These are phyloP conservation scores for Acrobasis consociella DNA, from an alignment of 2,888 invertebrate species.

Conservation along the genomic window DNA sequence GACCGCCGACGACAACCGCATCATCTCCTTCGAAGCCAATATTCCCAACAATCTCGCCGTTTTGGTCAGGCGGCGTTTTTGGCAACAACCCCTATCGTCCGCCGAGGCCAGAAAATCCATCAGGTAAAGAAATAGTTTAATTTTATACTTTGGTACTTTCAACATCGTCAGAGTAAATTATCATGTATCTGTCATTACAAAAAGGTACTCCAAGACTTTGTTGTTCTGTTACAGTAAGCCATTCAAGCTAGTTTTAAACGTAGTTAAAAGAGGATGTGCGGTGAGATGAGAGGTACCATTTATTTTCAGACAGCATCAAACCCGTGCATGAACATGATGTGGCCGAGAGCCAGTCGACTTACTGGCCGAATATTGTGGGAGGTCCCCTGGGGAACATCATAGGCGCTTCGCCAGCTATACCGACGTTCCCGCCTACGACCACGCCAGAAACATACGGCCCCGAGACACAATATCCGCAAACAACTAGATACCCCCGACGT, in stretches of 20 bases:
- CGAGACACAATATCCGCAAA: constrained; percentile 15
- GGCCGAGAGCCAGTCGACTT: constrained; percentile 46
- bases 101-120: constrained; percentile 53
- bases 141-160: too few species aligned
- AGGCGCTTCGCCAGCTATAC: constrained; percentile 55
- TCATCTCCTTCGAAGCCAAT: background rate
- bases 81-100: constrained; percentile 59
- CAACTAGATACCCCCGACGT: constrained; percentile 31
- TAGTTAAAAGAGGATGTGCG: too few species aligned
- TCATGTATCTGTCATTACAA: too few species aligned
- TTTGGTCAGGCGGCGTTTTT: constrained; percentile 61
- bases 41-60: constrained; percentile 50
- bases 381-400: constrained; percentile 59
- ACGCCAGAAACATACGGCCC: constrained; percentile 26
- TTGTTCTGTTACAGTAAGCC: too few species aligned
- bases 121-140: constrained; percentile 46
- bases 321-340: constrained; percentile 61
- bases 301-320: constrained; percentile 61
- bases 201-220: too few species aligned
- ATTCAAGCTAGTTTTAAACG: too few species aligned
- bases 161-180: too few species aligned
- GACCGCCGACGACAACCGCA: background rate
- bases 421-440: constrained; percentile 38
- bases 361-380: constrained; percentile 62
- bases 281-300: background rate